phyloP scores from a whole-genome alignment of 2,888 invertebrate species.

The Asteroscopus sphinx region DNA sequence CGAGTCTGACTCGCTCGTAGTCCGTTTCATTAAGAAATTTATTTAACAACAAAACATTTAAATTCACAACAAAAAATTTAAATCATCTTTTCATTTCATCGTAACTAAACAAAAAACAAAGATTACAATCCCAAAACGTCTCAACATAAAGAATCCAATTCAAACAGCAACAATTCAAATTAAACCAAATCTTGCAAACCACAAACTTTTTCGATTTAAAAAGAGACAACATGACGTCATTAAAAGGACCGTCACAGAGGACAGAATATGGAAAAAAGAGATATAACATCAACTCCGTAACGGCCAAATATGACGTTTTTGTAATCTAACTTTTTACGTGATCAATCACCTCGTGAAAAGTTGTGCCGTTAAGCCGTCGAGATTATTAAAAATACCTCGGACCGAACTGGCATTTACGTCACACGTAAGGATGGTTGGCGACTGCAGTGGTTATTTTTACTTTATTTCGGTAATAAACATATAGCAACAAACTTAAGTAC shows the following conservation, averaged over 20 bases:
- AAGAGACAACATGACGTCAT: conserved; percentile 43
- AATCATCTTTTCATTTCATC: too few species aligned
- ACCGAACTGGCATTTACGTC: conserved; percentile 30
- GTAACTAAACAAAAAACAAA: neutral
- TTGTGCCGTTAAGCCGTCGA: conserved; percentile 53
- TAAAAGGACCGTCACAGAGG: conserved; percentile 28
- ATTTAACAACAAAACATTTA: too few species aligned
- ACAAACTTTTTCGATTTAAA: conserved; percentile 50
- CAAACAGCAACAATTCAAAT: conserved; percentile 24
- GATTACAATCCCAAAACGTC: conserved; percentile 7
- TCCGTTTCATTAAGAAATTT: too few species aligned
- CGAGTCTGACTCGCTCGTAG: too few species aligned
- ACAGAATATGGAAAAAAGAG: conserved; percentile 30
- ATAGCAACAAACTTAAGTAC: too few species aligned
- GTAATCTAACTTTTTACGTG: conserved; percentile 67
- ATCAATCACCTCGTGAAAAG: conserved; percentile 65
- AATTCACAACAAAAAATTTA: too few species aligned
- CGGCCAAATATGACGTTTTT: conserved; percentile 64
- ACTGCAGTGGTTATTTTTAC: too few species aligned
- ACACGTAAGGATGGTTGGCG: conserved; percentile 1
- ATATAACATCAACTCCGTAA: conserved; percentile 38
- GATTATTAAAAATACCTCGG: conserved; percentile 64
- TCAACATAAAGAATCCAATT: conserved; percentile 25
- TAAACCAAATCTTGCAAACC: conserved; percentile 24
- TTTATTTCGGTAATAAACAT: too few species aligned